Conservation (phyloP, 2,797 vertebrate species). For the Basileuterus tristriatus region DNA sequence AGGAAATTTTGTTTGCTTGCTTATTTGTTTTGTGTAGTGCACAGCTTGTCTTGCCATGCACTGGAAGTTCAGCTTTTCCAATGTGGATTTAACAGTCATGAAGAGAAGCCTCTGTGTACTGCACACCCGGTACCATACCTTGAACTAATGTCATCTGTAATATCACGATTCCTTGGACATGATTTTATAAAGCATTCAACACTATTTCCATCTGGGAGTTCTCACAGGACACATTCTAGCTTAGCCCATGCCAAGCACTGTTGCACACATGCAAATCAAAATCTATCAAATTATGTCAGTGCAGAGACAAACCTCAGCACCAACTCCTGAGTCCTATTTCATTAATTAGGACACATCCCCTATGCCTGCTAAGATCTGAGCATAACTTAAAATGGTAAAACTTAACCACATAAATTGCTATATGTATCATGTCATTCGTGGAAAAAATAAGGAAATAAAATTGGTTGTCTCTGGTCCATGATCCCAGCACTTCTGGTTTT, state of each 20-base stretch:
- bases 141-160: background rate
- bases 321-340: background rate
- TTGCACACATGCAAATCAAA: background rate
- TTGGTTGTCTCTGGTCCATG: background rate
- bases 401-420: background rate
- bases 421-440: background rate
- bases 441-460: background rate
- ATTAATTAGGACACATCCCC: background rate
- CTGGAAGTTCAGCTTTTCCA: background rate
- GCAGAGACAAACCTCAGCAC: background rate
- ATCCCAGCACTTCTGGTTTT: background rate
- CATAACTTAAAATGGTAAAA: background rate
- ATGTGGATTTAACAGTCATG: background rate
- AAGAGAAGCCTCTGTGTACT: background rate
- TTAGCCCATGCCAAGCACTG: background rate
- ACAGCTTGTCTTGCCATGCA: background rate
- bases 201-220: background rate
- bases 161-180: background rate
- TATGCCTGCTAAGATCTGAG: background rate
- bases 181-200: background rate
- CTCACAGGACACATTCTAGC: background rate
- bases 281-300: background rate
- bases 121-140: rapidly evolving
- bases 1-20: background rate
- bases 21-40: background rate